Base-by-base conservation (phyloP, 2,888 invertebrate species). In the Platycheirus rosarum region DNA sequence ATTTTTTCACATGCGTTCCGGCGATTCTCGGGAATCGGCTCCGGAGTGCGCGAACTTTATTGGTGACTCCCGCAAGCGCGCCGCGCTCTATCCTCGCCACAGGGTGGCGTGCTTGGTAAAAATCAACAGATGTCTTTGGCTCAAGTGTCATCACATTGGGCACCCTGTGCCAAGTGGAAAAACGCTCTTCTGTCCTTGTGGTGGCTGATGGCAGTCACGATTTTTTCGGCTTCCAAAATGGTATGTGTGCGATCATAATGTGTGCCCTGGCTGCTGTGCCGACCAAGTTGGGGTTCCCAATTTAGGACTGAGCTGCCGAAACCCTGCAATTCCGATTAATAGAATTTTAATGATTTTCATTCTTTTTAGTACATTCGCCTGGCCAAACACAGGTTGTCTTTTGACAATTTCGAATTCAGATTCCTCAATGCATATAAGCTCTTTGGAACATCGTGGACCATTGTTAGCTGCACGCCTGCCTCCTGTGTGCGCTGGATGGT, bases 331-430 rank as follows among this genome's bases (percentile, higher is more conserved):
- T 80, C 80, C 80, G 80, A 76, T 80, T 80, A 80, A 84, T 85
- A 84, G 84, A 84, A 84, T 85, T 84, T 85, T 85, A 85, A 85
- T 85, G 84, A 85, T 85, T 84, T 77, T 80, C 66, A 71, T 85
- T 84, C 71, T 53, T 60, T 73, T 63, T 46, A n/a, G n/a, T n/a
- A n/a, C n/a, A 60, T 60, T 23, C 13, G 35, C 32, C 35, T 62
- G 37, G 51, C 42, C 68, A 55, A 13, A 70, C 48, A 73, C 77
- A 77, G 77, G 77, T 84, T 78, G 69, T 57, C 69, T 57, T 78
- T 71, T 71, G 78, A 70, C 78, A 78, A 74, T 69, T 73, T 63
- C 65, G 44, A 69, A 69, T 84, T 77, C 73, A 82, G 78, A 73
- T 69, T 76, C 77, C 26, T 57, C 65, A 55, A 48, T 20, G 20